Evolutionary conservation across 2,113 vertebrate genomes (phyloP), one percentile per base, ranked within the genome.

Genomic region (Aegotheles bennettii): DNA sequence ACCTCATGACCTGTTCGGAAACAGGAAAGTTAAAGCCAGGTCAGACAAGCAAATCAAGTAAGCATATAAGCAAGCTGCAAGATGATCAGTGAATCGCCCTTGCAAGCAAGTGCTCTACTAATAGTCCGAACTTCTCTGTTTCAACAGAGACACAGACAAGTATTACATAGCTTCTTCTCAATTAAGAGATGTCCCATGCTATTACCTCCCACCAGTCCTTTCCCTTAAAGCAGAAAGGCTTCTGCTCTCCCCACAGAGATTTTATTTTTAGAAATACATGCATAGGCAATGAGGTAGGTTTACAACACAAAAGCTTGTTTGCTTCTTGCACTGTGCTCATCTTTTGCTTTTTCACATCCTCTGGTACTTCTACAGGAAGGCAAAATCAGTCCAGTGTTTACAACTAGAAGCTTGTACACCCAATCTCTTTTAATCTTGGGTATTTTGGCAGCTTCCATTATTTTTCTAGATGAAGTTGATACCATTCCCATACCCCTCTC

Each of bases 1-100:
- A 99, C 96, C 98, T 98, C 99, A 99, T 99, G 89, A 99, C 99
- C 99, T 99, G 94, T 64, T n/a, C 92, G 53, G 60, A 54, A 95
- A 57, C 31, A 93, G 36, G 12, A 91, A 88, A 79, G 13, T 33
- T 68, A 90, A 83, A 76, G 47, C 35, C 28, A 89, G 26, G 36
- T 96, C 80, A 95, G 68, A 10, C 61, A 94, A 89, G n/a, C 38
- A 94, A 36, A 81, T 19, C 57, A 69, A 91, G n/a, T 48, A 88
- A 81, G 26, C 7, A 8, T 56, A 71, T 47, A 64, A 84, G 35
- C 43, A 78, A 67, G 45, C 26, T 78, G 45, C 45, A 85, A 63
- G 60, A 68, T 54, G 43, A 93, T 77, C 28, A 68, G 68, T 42
- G 51, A 71, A 42, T 31, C 68, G 67, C 24, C 19, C 28, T 84